A percentile compares a stretch with the other conserved stretches of the same genome.
phyloP scores from a whole-genome alignment of 2,797 vertebrate species.

The Masticophis lateralis region DNA sequence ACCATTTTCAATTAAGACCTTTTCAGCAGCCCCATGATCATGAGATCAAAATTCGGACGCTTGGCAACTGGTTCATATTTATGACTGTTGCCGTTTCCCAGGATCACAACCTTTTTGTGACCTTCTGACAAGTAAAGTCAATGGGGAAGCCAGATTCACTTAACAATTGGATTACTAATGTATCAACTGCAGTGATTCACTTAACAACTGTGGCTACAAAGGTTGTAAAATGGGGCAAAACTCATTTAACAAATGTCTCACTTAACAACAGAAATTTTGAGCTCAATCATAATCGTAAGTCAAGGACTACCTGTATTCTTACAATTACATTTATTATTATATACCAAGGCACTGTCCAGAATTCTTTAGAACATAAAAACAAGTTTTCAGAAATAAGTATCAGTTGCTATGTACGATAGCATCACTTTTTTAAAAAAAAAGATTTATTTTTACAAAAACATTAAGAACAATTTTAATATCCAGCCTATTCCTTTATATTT shows the following conservation, averaged over 20 bases:
- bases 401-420: neutral
- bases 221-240: neutral
- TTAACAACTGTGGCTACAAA: neutral
- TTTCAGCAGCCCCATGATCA: neutral
- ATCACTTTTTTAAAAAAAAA: neutral
- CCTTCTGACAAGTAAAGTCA: neutral
- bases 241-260: neutral
- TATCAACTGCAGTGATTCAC: neutral
- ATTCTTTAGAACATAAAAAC: neutral
- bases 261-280: neutral
- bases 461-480: neutral
- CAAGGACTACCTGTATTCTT: neutral
- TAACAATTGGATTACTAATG: neutral
- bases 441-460: neutral
- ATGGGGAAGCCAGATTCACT: neutral
- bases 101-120: neutral
- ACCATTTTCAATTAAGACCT: neutral
- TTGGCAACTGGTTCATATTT: neutral
- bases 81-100: neutral
- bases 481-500: neutral
- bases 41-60: neutral
- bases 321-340: constrained; percentile 10
- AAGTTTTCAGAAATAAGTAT: neutral
- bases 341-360: neutral
- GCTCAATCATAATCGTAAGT: neutral